Percentiles rank a stretch among this genome's conserved stretches.
These are phyloP conservation scores for Limnodromus scolopaceus DNA, from an alignment of 2,797 vertebrate species.

Conservation along the genomic window DNA sequence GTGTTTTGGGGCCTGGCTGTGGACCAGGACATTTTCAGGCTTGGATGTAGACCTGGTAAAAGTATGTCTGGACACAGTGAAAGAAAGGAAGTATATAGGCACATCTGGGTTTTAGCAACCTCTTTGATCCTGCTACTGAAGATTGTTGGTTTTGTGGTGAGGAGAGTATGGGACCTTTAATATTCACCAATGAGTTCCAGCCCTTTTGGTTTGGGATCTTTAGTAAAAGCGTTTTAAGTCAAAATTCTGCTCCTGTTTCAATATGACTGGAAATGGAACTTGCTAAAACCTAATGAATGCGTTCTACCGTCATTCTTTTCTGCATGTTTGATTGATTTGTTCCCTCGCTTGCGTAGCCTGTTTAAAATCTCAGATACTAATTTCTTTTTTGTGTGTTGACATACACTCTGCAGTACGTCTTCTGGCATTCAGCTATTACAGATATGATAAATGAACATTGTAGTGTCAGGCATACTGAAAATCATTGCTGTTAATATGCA, in stretches of 20 bases:
- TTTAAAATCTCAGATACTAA: constrained; percentile 7
- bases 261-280: not conserved
- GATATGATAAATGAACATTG: constrained; percentile 1
- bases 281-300: not conserved
- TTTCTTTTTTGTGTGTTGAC: constrained; percentile 12
- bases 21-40: not conserved
- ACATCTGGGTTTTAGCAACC: not conserved
- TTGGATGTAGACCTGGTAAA: not conserved
- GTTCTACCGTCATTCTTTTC: not conserved
- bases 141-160: not conserved
- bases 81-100: not conserved
- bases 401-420: not conserved
- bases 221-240: not conserved
- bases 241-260: not conserved
- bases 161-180: not conserved
- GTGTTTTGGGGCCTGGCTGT: not conserved
- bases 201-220: not conserved
- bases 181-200: not conserved
- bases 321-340: not conserved
- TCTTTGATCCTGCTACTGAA: not conserved
- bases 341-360: not conserved
- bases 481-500: constrained; percentile 32
- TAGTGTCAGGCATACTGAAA: constrained; percentile 5
- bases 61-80: not conserved
- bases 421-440: not conserved